These are phyloP conservation scores for Sebastes trivittatus DNA, from an alignment of 2,797 vertebrate genomes.

Conservation along the genomic window DNA sequence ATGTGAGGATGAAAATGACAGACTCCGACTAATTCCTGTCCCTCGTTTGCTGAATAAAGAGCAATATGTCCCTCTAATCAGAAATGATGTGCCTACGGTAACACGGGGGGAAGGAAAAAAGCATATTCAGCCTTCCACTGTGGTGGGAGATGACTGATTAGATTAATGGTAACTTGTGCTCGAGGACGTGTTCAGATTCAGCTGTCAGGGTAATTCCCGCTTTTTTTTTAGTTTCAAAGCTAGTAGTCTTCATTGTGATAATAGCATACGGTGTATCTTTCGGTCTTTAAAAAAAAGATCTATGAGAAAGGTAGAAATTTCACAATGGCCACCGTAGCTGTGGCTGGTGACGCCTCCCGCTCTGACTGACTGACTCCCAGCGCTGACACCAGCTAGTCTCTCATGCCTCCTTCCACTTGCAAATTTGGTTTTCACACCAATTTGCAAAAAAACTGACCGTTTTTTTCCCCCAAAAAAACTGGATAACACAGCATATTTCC, in stretches of 20 bases:
- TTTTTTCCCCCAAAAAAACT: neutral
- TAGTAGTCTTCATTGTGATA: constrained; percentile 4
- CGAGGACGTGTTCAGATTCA: constrained; percentile 34
- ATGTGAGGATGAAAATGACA: constrained; percentile 50
- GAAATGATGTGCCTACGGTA: constrained; percentile 42
- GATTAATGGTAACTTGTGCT: constrained; percentile 39
- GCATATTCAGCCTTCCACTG: constrained; percentile 6
- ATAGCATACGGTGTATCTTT: neutral
- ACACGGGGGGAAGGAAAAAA: neutral
- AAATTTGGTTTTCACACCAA: constrained; percentile 42
- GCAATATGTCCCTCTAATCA: constrained; percentile 54
- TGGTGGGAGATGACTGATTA: constrained; percentile 48
- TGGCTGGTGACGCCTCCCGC: neutral
- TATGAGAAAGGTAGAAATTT: neutral
- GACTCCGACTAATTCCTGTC: constrained; percentile 56
- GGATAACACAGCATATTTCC: neutral
- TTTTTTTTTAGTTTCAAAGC: constrained; percentile 35
- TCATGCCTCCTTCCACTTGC: neutral
- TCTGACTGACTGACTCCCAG: neutral
- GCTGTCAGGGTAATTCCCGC: constrained; percentile 24
- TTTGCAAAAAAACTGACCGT: neutral
- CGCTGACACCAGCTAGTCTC: neutral
- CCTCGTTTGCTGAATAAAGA: constrained; percentile 53
- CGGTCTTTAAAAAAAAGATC: neutral
- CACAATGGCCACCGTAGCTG: neutral